Conservation (phyloP, 2,113 vertebrate species). For the Takifugu bimaculatus region DNA sequence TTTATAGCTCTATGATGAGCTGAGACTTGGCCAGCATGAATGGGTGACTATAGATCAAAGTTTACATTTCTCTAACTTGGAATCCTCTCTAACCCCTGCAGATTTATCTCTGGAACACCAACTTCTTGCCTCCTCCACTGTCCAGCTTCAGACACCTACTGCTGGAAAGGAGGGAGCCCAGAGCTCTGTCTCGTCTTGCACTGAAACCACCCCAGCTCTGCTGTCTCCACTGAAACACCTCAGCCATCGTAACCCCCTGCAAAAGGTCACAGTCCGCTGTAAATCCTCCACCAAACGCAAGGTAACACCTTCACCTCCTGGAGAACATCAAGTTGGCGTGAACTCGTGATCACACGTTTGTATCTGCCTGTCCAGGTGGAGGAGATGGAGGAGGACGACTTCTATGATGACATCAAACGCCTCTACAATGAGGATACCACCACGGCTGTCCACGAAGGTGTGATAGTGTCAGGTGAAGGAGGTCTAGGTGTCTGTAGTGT, state of each 20-base stretch:
- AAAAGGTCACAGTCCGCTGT: slow-evolving; percentile 69
- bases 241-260: slow-evolving; percentile 55
- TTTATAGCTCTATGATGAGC: too few species aligned
- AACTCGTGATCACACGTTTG: not conserved
- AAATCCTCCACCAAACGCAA: slow-evolving; percentile 92
- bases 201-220: slow-evolving; percentile 48
- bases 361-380: slow-evolving; percentile 74
- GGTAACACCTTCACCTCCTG: slow-evolving; percentile 24
- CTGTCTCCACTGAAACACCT: slow-evolving; percentile 39
- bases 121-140: not conserved
- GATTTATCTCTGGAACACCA: slow-evolving; percentile 40
- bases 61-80: slow-evolving; percentile 1
- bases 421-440: slow-evolving; percentile 89
- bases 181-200: slow-evolving; percentile 72
- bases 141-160: slow-evolving; percentile 19
- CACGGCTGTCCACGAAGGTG: slow-evolving; percentile 66
- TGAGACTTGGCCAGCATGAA: too few species aligned
- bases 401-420: slow-evolving; percentile 93
- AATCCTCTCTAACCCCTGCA: slow-evolving; percentile 8
- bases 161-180: slow-evolving; percentile 43
- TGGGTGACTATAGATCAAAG: too few species aligned
- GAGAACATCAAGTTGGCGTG: not conserved
- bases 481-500: slow-evolving; percentile 66
- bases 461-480: slow-evolving; percentile 40
- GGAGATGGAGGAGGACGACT: slow-evolving; percentile 96